These are phyloP conservation scores for Drosophila maculinotata DNA, from an alignment of 2,888 invertebrate species.

Conservation along the genomic window DNA sequence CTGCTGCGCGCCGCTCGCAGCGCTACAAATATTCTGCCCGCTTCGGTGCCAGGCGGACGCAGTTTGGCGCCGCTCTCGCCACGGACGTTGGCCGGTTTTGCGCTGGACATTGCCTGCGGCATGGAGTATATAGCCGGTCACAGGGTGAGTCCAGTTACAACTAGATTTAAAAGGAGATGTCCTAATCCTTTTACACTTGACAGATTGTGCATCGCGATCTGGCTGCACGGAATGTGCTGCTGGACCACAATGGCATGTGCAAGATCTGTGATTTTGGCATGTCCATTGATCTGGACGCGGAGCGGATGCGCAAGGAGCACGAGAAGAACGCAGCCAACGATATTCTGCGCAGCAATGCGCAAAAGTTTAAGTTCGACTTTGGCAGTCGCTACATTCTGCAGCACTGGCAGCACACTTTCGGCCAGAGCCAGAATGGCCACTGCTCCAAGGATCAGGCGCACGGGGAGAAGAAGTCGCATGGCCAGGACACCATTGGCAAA, in stretches of 20 bases:
- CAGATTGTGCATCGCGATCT: conserved; percentile 94
- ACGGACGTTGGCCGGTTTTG: conserved; percentile 91
- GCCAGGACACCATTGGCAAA: conserved; percentile 83
- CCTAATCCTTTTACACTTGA: background rate
- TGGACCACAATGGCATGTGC: conserved; percentile 93
- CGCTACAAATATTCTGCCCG: conserved; percentile 85
- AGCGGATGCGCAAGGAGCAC: conserved; percentile 75
- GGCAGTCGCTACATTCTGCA: conserved; percentile 83
- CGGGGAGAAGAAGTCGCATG: conserved; percentile 71
- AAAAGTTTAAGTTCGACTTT: conserved; percentile 83
- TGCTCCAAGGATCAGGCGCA: conserved; percentile 65
- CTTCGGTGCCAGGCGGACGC: conserved; percentile 85
- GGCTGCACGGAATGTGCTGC: conserved; percentile 92
- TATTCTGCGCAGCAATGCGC: conserved; percentile 74
- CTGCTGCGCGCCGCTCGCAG: conserved; percentile 88
- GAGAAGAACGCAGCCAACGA: conserved; percentile 81
- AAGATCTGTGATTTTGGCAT: conserved; percentile 96
- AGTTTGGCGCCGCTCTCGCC: conserved; percentile 84
- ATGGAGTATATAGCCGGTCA: conserved; percentile 94
- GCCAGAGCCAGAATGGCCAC: conserved; percentile 55
- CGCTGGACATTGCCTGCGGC: conserved; percentile 92
- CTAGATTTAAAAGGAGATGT: background rate
- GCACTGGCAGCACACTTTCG: conserved; percentile 81
- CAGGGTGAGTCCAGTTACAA: conserved; percentile 87
- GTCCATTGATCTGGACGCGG: conserved; percentile 88